phyloP scores from a whole-genome alignment of 2,797 vertebrate genomes.

The Sebastes aleutianus region DNA sequence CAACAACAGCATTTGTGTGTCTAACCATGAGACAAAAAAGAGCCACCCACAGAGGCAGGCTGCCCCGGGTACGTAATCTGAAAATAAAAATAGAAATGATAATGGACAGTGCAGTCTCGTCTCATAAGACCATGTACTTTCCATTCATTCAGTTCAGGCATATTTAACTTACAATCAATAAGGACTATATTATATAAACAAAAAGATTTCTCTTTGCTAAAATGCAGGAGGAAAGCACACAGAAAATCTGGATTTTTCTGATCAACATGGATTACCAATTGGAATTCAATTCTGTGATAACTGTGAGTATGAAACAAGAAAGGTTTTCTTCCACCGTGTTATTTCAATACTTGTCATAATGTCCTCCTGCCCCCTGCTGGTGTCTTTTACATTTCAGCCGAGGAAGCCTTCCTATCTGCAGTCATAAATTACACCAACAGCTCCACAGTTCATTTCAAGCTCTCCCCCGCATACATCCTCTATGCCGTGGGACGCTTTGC shows the following conservation, averaged over 20 bases:
- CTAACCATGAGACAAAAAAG: conserved; percentile 8
- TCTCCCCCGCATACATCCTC: conserved; percentile 90
- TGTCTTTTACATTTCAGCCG: conserved; percentile 76
- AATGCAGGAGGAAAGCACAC: conserved; percentile 69
- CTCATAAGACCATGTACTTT: neutral
- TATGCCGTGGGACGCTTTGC: conserved; percentile 88
- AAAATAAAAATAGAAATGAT: neutral
- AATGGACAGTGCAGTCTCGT: neutral
- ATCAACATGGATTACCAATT: conserved; percentile 79
- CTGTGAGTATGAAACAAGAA: conserved; percentile 81
- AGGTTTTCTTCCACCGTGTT: neutral
- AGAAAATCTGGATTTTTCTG: conserved; percentile 48
- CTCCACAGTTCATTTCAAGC: conserved; percentile 92
- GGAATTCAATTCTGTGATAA: conserved; percentile 84
- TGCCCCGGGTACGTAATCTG: conserved; percentile 26
- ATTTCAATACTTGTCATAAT: neutral
- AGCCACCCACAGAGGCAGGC: neutral
- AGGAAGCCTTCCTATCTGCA: conserved; percentile 90
- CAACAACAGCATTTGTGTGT: conserved; percentile 22
- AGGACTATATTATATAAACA: neutral
- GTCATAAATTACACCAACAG: conserved; percentile 94
- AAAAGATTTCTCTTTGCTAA: conserved; percentile 39
- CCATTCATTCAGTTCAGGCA: neutral
- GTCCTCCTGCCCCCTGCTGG: conserved; percentile 56
- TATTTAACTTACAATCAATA: neutral